phyloP scores from a whole-genome alignment of 1,140 invertebrate genomes.

The Drosophila guanche region DNA sequence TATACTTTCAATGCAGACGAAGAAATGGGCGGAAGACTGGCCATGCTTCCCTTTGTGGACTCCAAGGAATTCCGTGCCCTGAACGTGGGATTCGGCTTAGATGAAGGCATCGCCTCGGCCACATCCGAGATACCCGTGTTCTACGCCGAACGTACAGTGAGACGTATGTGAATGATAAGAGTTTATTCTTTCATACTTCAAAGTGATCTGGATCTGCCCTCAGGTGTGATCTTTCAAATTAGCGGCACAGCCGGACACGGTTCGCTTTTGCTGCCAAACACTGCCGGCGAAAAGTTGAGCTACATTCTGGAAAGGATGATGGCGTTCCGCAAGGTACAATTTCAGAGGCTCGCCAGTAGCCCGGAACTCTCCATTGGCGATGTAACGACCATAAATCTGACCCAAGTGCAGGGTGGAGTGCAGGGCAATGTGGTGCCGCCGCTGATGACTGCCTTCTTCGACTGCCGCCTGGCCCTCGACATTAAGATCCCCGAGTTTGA shows the following conservation, averaged over 20 bases:
- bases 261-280: constrained; percentile 91
- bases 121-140: constrained; percentile 88
- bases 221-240: constrained; percentile 84
- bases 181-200: constrained; percentile 19
- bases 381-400: constrained; percentile 95
- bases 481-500: constrained; percentile 87
- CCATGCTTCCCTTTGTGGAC: constrained; percentile 92
- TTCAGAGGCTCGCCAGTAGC: constrained; percentile 86
- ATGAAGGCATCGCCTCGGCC: constrained; percentile 91
- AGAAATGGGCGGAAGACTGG: constrained; percentile 93
- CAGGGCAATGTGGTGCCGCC: constrained; percentile 96
- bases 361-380: constrained; percentile 89
- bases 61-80: constrained; percentile 90
- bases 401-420: constrained; percentile 92
- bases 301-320: constrained; percentile 91
- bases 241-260: constrained; percentile 94
- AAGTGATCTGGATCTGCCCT: constrained; percentile 18
- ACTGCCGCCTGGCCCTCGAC: constrained; percentile 90
- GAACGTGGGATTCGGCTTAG: constrained; percentile 94
- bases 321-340: constrained; percentile 88
- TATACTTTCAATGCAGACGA: constrained; percentile 87
- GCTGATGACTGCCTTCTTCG: constrained; percentile 90
- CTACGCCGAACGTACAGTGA: constrained; percentile 90
- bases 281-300: constrained; percentile 92
- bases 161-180: constrained; percentile 85